Evolutionary conservation across 2,113 vertebrate species (phyloP), one percentile per base, ranked within the genome.

Genomic region (Leiothrix lutea): DNA sequence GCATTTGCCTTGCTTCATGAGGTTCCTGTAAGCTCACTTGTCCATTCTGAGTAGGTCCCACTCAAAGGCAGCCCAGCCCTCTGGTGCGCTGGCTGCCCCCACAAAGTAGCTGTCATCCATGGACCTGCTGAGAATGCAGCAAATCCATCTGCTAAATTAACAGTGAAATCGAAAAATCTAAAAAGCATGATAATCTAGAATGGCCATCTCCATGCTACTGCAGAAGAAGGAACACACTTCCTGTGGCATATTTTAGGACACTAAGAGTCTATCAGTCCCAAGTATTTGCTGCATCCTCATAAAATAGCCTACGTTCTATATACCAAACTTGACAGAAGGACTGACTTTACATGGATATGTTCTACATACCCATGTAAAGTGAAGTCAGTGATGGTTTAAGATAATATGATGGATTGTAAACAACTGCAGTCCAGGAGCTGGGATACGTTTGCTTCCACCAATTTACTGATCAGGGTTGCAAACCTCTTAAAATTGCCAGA

Each of bases 401-500:
- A 79, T 72, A 88, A 57, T 44, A 88, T 45, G 74, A 93, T 8
- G 35, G 71, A 94, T 40, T 77, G 64, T 58, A 94, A 90, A 92
- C 74, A 90, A 94, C 66, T 28, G 53, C 36, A 72, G 44, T 53
- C 64, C 14, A 71, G 54, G 53, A 94, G 38, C 42, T 50, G n/a
- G 79, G 45, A 5, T 65, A 85, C 91, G 58, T 82, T 83, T 86
- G 45, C 58, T 83, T 88, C 64, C 50, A 83, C 67, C 47, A 73
- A 70, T 85, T 90, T 86, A 80, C 35, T 73, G 79, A 81, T 48
- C 21, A 65, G 64, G 54, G 33, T 25, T 83, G 50, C 62, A 94
- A 92, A 83, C 50, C 18, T 74, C 86, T 84, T 89, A 65, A 88
- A 91, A 93, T 93, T 92, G 74, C 75, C 58, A 90, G 58, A 88